Percentiles rank a stretch among this genome's conserved stretches.
Conservation (phyloP, 2,797 vertebrate genomes). For the Muraenolepis orangiensis region DNA sequence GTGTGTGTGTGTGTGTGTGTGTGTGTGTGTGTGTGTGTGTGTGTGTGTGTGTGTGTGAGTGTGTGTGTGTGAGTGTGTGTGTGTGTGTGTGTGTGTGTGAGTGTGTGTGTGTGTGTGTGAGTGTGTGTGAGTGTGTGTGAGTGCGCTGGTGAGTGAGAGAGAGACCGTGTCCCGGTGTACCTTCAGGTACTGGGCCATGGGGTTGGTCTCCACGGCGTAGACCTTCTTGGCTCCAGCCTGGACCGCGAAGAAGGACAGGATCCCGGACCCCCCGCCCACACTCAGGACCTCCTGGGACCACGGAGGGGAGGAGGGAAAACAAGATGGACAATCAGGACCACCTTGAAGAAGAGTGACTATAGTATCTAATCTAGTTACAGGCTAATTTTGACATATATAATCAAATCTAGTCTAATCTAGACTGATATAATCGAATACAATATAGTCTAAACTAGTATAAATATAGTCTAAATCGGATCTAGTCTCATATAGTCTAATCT, state of each 20-base stretch:
- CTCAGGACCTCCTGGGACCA: conserved; percentile 76
- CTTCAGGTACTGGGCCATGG: conserved; percentile 47
- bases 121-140: conserved; percentile 53
- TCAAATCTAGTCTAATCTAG: not conserved
- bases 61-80: too few species aligned
- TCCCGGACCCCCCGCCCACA: conserved; percentile 69
- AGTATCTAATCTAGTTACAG: too few species aligned
- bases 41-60: too few species aligned
- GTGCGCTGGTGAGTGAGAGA: too few species aligned
- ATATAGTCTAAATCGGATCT: too few species aligned
- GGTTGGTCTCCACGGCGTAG: conserved; percentile 64
- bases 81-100: too few species aligned
- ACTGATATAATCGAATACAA: too few species aligned
- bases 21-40: too few species aligned
- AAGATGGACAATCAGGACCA: conserved; percentile 73
- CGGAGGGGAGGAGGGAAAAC: too few species aligned
- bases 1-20: too few species aligned
- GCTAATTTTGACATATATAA: too few species aligned
- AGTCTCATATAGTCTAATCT: not conserved
- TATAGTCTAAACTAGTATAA: not conserved
- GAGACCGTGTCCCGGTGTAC: conserved; percentile 38
- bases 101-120: too few species aligned
- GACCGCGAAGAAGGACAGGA: conserved; percentile 71
- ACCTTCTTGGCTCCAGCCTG: conserved; percentile 72
- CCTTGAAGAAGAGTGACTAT: conserved; percentile 60